Percentiles rank a stretch among this genome's conserved stretches.
Conservation (phyloP, 2,888 invertebrate genomes). For the Agyllia agylla region DNA sequence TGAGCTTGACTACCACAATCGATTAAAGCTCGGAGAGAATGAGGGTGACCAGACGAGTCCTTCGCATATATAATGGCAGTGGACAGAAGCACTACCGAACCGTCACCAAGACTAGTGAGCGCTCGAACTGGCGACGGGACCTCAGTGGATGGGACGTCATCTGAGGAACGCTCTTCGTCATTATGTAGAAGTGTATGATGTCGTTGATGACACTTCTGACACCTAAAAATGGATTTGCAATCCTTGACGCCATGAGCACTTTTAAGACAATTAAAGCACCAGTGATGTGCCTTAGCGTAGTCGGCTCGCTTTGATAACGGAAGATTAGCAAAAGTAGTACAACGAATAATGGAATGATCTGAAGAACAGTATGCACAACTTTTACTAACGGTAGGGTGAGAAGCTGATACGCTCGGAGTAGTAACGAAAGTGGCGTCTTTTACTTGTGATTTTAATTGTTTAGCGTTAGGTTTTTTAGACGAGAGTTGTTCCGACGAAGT, state of each 20-base stretch:
- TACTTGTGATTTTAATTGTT: background rate
- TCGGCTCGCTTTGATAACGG: background rate
- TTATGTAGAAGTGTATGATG: background rate
- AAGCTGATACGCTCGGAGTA: background rate
- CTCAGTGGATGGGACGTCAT: background rate
- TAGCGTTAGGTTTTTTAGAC: background rate
- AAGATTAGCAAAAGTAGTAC: background rate
- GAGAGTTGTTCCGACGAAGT: background rate
- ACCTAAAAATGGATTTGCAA: background rate
- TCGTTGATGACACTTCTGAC: background rate
- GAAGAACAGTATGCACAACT: background rate
- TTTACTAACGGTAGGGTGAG: background rate
- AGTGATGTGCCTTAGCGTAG: background rate
- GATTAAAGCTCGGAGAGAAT: background rate
- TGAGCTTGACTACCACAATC: background rate
- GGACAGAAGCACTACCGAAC: background rate
- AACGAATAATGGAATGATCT: background rate
- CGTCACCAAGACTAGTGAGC: background rate
- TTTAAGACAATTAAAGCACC: background rate
- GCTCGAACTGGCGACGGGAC: background rate
- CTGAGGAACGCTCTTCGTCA: background rate
- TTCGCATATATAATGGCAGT: background rate
- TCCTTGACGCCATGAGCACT: background rate
- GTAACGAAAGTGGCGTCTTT: background rate
- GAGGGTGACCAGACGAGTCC: background rate